phyloP scores from a whole-genome alignment of 2,113 vertebrate genomes.

The Tetraodon nigroviridis region DNA sequence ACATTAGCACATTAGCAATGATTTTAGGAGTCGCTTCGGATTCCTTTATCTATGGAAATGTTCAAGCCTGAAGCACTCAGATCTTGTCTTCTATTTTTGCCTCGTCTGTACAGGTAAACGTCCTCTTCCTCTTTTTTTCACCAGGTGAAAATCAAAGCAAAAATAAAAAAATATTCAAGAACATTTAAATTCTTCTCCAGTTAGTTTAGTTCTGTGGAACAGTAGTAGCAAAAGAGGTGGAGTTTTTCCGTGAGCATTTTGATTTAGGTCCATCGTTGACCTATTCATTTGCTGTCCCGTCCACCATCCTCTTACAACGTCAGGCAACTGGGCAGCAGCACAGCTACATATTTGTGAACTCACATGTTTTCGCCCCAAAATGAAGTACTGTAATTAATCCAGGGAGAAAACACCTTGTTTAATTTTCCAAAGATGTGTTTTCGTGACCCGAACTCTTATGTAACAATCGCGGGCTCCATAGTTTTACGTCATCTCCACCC shows the following conservation, averaged over 20 bases:
- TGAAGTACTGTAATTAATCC: neutral
- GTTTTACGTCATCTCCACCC: conserved; percentile 4
- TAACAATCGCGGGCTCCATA: conserved; percentile 2
- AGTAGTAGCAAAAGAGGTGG: conserved; percentile 44
- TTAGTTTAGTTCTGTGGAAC: conserved; percentile 47
- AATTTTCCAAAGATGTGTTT: conserved; percentile 12
- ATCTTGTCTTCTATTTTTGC: conserved; percentile 12
- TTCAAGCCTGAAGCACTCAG: neutral
- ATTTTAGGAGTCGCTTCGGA: neutral
- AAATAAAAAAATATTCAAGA: conserved; percentile 48
- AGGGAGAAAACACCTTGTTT: conserved; percentile 26
- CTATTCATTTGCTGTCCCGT: conserved; percentile 54
- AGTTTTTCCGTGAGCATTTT: conserved; percentile 59
- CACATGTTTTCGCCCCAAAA: conserved; percentile 18
- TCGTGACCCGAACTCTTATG: conserved; percentile 8
- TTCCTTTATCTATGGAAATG: no score
- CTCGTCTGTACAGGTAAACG: conserved; percentile 18
- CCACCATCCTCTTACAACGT: conserved; percentile 7
- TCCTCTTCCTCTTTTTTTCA: conserved; percentile 47
- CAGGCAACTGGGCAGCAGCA: conserved; percentile 23
- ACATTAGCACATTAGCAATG: no score
- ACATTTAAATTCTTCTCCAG: conserved; percentile 52
- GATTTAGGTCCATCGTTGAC: conserved; percentile 54
- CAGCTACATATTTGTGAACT: conserved; percentile 36
- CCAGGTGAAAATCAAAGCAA: conserved; percentile 51